Evolutionary conservation across 1,140 invertebrate species (phyloP).

Genomic region (Phthorimaea operculella): DNA sequence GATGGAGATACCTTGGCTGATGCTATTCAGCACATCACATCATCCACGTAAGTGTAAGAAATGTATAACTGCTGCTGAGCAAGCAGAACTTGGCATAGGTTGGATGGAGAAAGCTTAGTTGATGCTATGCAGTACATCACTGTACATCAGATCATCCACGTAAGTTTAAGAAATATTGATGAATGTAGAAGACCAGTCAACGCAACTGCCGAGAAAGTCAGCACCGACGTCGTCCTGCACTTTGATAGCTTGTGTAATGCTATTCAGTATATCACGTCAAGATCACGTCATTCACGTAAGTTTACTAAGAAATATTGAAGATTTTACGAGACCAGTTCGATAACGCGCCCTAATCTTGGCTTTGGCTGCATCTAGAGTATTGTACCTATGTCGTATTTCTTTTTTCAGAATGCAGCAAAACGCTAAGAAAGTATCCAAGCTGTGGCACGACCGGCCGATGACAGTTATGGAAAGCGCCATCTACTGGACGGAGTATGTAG

Average conservation of each 20-base stretch:
- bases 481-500: conserved; percentile 69
- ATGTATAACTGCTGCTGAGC: conserved; percentile 8
- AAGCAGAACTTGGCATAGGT: conserved; percentile 33
- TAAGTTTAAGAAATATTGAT: too few relatives aligned
- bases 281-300: conserved; percentile 52
- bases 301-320: too few relatives aligned
- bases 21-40: conserved; percentile 42
- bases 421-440: conserved; percentile 45
- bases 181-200: too few relatives aligned
- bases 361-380: too few relatives aligned
- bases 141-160: too few relatives aligned
- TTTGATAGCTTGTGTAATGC: conserved; percentile 39
- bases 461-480: conserved; percentile 60
- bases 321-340: conserved; percentile 66
- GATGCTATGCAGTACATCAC: conserved; percentile 43
- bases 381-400: too few relatives aligned
- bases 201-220: conserved; percentile 41
- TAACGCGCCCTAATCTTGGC: too few relatives aligned
- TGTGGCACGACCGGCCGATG: conserved; percentile 59
- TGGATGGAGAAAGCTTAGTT: conserved; percentile 39
- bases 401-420: conserved; percentile 51
- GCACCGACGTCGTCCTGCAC: conserved; percentile 37
- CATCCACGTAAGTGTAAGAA: conserved; percentile 42
- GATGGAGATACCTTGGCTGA: conserved; percentile 37
- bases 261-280: conserved; percentile 44